These are phyloP conservation scores for Anagyrus pseudococci DNA, from an alignment of 2,888 invertebrate species.

Conservation along the genomic window DNA sequence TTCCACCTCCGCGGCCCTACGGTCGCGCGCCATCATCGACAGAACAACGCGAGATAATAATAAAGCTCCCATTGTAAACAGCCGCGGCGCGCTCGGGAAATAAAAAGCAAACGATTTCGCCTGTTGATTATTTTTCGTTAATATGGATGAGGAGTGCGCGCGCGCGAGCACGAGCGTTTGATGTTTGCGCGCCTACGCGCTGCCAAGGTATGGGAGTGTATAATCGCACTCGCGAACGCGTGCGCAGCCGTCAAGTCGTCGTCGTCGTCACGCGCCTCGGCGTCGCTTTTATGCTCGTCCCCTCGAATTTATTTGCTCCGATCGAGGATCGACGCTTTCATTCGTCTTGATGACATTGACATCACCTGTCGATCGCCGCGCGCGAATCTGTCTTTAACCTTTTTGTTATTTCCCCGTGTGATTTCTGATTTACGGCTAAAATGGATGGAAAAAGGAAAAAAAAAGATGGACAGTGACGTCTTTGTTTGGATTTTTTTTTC, in stretches of 20 bases:
- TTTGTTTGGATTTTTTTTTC: no score
- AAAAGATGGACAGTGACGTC: conserved; percentile 25
- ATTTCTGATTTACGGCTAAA: not conserved
- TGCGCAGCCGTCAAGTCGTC: not conserved
- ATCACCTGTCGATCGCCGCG: no score
- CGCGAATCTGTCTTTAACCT: not conserved
- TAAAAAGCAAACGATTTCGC: conserved; percentile 5
- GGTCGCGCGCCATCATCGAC: not conserved
- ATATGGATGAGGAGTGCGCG: conserved; percentile 33
- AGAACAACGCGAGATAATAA: no score
- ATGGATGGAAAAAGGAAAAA: not conserved
- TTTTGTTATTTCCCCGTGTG: not conserved
- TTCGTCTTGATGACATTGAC: no score
- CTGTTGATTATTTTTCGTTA: conserved; percentile 32
- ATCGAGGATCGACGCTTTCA: not conserved
- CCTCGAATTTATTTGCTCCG: conserved; percentile 13
- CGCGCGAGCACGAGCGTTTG: not conserved
- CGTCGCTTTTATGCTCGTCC: conserved; percentile 25
- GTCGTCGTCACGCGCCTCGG: not conserved
- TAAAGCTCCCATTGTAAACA: not conserved
- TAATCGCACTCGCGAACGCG: no score
- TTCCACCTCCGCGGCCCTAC: no score
- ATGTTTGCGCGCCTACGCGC: no score
- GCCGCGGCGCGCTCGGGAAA: conserved; percentile 1
- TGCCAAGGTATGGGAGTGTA: no score